These are phyloP conservation scores for Cephus sareptanus DNA, from an alignment of 2,888 invertebrate species.

Conservation along the genomic window DNA sequence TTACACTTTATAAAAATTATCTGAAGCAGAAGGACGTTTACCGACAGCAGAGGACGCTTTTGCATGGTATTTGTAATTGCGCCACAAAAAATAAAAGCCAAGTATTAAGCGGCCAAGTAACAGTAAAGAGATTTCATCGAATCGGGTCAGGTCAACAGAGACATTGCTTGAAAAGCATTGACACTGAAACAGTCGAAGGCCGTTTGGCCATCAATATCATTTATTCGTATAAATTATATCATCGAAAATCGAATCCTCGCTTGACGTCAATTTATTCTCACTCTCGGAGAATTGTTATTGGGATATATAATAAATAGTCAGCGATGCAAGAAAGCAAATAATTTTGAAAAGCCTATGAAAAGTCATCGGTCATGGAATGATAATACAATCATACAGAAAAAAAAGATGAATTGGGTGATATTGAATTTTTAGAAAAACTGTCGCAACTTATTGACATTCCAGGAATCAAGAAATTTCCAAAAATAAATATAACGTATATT, in stretches of 20 bases:
- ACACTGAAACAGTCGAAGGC: background rate
- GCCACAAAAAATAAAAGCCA: background rate
- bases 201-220: background rate
- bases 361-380: too few relatives aligned
- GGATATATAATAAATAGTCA: background rate
- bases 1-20: constrained; percentile 11
- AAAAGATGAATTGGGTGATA: too few relatives aligned
- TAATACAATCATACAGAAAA: too few relatives aligned
- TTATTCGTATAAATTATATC: background rate
- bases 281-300: background rate
- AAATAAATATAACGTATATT: background rate
- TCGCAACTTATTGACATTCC: background rate
- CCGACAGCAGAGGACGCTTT: background rate
- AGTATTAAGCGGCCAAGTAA: background rate
- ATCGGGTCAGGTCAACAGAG: background rate
- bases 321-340: background rate
- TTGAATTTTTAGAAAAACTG: too few relatives aligned
- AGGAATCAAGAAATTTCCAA: background rate
- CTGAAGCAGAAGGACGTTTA: background rate
- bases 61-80: background rate
- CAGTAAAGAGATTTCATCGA: background rate
- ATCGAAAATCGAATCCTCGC: background rate
- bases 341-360: background rate
- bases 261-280: background rate
- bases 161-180: background rate